phyloP scores from a whole-genome alignment of 1,140 invertebrate species.

The Lordiphosa collinella region DNA sequence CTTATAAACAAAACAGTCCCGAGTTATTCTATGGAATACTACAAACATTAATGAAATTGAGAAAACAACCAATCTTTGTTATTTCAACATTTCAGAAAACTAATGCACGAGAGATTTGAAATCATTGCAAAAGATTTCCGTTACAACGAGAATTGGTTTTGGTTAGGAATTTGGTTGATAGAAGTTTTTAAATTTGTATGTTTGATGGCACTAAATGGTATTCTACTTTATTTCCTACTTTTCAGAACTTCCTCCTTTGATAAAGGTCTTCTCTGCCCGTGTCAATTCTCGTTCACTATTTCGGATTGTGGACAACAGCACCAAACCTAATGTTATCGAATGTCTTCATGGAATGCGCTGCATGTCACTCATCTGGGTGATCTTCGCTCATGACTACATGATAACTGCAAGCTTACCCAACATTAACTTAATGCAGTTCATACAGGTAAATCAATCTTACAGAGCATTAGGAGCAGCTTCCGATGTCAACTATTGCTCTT shows the following conservation, averaged over 20 bases:
- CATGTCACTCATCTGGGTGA: slow-evolving; percentile 84
- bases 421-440: slow-evolving; percentile 27
- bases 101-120: no score
- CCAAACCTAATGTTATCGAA: slow-evolving; percentile 67
- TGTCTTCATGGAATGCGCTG: slow-evolving; percentile 82
- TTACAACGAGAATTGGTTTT: no score
- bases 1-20: no score
- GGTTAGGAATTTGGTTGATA: no score
- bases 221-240: background rate
- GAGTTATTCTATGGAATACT: no score
- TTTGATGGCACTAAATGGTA: background rate
- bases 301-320: slow-evolving; percentile 10
- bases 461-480: no score
- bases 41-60: no score
- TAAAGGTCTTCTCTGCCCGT: slow-evolving; percentile 43
- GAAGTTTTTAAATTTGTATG: no score
- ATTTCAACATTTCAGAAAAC: no score
- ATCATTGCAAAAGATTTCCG: no score
- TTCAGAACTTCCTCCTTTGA: slow-evolving; percentile 27
- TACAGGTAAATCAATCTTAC: background rate
- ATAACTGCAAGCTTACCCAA: slow-evolving; percentile 39
- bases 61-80: no score
- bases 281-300: slow-evolving; percentile 41
- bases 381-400: slow-evolving; percentile 82
- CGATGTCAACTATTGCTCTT: background rate